These are phyloP conservation scores for Panurus biarmicus DNA, from an alignment of 2,113 vertebrate species.

Conservation along the genomic window DNA sequence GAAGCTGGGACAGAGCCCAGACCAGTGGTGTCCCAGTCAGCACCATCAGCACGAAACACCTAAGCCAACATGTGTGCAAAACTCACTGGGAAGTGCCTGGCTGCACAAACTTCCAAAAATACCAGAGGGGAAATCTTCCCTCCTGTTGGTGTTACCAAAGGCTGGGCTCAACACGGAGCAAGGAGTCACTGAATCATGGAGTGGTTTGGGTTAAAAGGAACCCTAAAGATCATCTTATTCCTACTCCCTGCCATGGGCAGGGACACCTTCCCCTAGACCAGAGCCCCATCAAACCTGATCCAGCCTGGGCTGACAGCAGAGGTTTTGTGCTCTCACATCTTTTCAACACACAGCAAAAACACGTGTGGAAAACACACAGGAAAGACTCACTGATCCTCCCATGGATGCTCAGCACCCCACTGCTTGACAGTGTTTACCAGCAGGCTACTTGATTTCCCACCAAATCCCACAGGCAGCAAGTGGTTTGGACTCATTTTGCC, in stretches of 20 bases:
- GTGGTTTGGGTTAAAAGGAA: not conserved
- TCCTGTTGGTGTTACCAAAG: fast-evolving
- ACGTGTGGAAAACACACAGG: fast-evolving
- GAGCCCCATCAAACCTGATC: not conserved
- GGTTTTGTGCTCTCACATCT: not conserved
- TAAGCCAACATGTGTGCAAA: not conserved
- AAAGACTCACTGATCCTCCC: not conserved
- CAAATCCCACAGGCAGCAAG: not conserved
- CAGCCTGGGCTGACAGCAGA: not conserved
- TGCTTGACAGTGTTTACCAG: not conserved
- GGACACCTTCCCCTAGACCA: not conserved
- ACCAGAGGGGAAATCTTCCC: not conserved
- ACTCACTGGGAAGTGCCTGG: not conserved
- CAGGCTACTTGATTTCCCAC: not conserved
- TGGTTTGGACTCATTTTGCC: not conserved
- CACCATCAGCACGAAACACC: not conserved
- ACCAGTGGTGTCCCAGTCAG: not conserved
- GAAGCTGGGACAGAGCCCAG: not conserved
- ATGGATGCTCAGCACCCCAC: not conserved
- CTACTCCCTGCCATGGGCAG: not conserved
- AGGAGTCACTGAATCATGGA: not conserved
- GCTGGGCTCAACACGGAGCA: not conserved
- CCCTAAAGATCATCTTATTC: not conserved
- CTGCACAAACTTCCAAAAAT: not conserved
- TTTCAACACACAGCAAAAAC: not conserved